Evolutionary conservation across 2,888 invertebrate genomes (phyloP).

Genomic region (Oxycera nigricornis): DNA sequence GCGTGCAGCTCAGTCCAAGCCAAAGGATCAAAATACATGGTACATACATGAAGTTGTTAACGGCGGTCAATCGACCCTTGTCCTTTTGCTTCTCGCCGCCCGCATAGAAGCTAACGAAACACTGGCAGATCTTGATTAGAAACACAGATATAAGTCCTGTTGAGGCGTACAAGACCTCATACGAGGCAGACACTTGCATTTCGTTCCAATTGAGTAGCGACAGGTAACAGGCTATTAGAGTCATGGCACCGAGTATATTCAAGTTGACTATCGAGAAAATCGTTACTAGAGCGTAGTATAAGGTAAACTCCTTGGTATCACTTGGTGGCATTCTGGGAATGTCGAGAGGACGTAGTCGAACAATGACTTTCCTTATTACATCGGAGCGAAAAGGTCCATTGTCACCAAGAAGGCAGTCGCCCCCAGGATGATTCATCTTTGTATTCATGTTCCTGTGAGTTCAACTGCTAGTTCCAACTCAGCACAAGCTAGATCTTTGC

Average conservation of each 20-base stretch:
- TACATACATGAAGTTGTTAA: slow-evolving; percentile 32
- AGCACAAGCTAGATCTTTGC: neutral
- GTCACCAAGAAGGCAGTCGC: neutral
- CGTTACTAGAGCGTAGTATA: slow-evolving; percentile 25
- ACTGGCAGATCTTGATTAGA: slow-evolving; percentile 25
- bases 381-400: slow-evolving; percentile 31
- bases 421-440: slow-evolving; percentile 34
- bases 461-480: neutral
- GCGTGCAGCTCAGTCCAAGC: slow-evolving; percentile 28
- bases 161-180: slow-evolving; percentile 15
- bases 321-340: slow-evolving; percentile 18
- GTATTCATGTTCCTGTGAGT: neutral
- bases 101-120: slow-evolving; percentile 26
- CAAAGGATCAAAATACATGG: slow-evolving; percentile 28
- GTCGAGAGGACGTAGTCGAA: slow-evolving; percentile 19
- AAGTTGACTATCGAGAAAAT: slow-evolving; percentile 30
- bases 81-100: slow-evolving; percentile 9
- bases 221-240: slow-evolving; percentile 22
- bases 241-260: slow-evolving; percentile 31
- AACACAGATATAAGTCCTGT: slow-evolving; percentile 21
- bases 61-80: neutral
- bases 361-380: slow-evolving; percentile 20
- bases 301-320: slow-evolving; percentile 26
- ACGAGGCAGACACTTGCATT: slow-evolving; percentile 23
- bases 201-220: slow-evolving; percentile 20